A percentile compares a stretch with the other conserved stretches of the same genome.
Evolutionary conservation across 2,888 invertebrate species (phyloP).

Genomic region (Andrena flavipes): DNA sequence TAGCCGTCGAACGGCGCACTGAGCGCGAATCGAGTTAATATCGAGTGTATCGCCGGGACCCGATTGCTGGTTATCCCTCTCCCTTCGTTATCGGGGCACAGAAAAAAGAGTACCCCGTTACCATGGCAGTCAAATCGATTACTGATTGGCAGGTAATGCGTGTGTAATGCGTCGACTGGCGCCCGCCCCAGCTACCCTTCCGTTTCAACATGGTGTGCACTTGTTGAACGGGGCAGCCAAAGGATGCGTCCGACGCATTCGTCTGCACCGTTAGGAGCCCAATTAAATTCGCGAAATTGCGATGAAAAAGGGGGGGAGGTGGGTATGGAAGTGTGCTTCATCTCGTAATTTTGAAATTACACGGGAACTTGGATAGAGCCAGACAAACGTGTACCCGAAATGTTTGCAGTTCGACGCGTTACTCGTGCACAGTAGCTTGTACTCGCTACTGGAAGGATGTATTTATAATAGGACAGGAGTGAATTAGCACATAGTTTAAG

Average conservation of each 20-base stretch:
- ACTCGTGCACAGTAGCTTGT: constrained; percentile 2
- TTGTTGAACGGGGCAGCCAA: constrained; percentile 62
- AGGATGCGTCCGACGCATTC: constrained; percentile 52
- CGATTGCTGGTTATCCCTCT: constrained; percentile 50
- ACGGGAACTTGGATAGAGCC: no score
- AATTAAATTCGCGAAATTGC: constrained; percentile 50
- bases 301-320: constrained; percentile 1
- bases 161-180: constrained; percentile 68
- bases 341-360: constrained; percentile 18
- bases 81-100: constrained; percentile 50
- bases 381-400: background rate
- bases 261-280: constrained; percentile 38
- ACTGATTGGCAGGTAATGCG: constrained; percentile 73
- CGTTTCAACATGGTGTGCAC: constrained; percentile 57
- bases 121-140: constrained; percentile 74
- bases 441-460: background rate
- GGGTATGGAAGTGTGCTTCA: background rate
- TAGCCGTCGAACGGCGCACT: constrained; percentile 62
- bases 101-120: constrained; percentile 65
- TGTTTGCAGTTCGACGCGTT: background rate
- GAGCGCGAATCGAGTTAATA: constrained; percentile 73
- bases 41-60: constrained; percentile 61
- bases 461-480: background rate
- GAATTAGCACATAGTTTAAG: background rate
- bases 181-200: constrained; percentile 46